These are phyloP conservation scores for Parasteatoda tepidariorum DNA, from an alignment of 1,140 invertebrate genomes.

Conservation along the genomic window DNA sequence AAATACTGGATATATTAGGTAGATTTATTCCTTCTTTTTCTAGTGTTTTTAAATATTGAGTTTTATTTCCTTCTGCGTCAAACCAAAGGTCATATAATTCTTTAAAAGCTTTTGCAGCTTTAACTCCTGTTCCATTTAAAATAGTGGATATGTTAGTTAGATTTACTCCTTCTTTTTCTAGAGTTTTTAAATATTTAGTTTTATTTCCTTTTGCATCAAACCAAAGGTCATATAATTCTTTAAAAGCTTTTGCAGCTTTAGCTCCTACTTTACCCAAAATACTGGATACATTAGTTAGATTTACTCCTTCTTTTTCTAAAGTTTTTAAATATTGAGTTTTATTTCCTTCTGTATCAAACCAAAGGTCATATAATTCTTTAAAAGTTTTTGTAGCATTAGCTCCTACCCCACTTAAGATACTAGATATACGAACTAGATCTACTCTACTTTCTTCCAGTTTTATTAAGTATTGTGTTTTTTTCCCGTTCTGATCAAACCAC, in stretches of 20 bases:
- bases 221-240: too few species aligned
- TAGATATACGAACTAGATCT: background rate
- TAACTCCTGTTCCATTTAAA: conserved; percentile 2
- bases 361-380: too few species aligned
- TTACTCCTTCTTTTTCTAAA: conserved; percentile 18
- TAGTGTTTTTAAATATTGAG: too few species aligned
- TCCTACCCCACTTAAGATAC: too few species aligned
- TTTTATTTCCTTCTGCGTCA: conserved; percentile 14
- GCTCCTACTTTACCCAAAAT: conserved; percentile 1
- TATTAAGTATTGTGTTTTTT: conserved; percentile 34
- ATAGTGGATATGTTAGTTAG: conserved; percentile 3
- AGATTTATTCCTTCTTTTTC: too few species aligned
- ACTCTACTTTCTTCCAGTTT: conserved; percentile 1
- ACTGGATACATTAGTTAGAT: conserved; percentile 1
- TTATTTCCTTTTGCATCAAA: conserved; percentile 8
- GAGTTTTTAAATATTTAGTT: conserved; percentile 6
- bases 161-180: background rate
- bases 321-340: too few species aligned
- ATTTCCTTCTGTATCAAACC: too few species aligned
- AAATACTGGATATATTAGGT: conserved; percentile 18
- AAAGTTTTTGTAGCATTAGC: too few species aligned
- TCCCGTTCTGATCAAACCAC: conserved; percentile 14
- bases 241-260: too few species aligned
- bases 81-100: conserved; percentile 5
- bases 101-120: conserved; percentile 27